phyloP scores from a whole-genome alignment of 2,888 invertebrate genomes.

The Himalopsyche anomala region DNA sequence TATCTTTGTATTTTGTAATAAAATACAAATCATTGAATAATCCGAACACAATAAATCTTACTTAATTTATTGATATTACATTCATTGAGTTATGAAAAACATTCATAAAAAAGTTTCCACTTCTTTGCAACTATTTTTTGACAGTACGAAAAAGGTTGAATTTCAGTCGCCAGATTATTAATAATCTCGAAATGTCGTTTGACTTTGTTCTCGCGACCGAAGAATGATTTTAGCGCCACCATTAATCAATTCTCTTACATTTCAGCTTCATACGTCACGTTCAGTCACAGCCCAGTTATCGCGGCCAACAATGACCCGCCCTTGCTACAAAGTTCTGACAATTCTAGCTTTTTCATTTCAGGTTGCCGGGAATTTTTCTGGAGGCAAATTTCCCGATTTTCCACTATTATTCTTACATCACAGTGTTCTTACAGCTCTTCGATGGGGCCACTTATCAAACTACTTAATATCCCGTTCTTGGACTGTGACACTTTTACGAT shows the following conservation, averaged over 20 bases:
- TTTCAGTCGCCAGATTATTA: conserved; percentile 17
- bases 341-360: conserved; percentile 49
- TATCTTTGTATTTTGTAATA: too few species aligned
- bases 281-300: conserved; percentile 50
- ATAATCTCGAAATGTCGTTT: conserved; percentile 43
- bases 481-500: conserved; percentile 42
- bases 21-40: too few species aligned
- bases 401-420: conserved; percentile 37
- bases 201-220: conserved; percentile 54
- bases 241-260: conserved; percentile 62
- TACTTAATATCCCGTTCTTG: conserved; percentile 36
- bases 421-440: conserved; percentile 13
- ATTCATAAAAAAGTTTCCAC: neutral
- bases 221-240: conserved; percentile 58
- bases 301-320: conserved; percentile 49
- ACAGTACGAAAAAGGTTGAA: neutral
- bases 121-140: conserved; percentile 4
- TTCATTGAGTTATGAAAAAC: neutral
- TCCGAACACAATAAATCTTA: neutral
- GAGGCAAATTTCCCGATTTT: conserved; percentile 10
- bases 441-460: conserved; percentile 32
- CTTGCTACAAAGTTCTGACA: neutral
- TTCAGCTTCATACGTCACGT: conserved; percentile 48
- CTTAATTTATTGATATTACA: conserved; percentile 11
- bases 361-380: conserved; percentile 6